Conservation (phyloP, 2,888 invertebrate genomes). For the Acrobasis consociella region DNA sequence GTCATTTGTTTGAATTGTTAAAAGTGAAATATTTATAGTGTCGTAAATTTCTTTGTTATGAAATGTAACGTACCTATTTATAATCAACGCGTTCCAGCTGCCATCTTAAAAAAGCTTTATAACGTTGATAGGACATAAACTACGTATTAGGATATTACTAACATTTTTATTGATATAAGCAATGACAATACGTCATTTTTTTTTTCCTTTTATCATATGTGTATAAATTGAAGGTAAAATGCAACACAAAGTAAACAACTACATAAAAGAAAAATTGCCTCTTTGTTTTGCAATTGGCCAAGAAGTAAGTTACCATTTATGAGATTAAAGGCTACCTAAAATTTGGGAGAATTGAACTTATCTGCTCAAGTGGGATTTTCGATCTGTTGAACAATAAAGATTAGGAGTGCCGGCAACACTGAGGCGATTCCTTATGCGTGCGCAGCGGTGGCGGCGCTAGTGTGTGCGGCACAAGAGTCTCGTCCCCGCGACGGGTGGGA, state of each 20-base stretch:
- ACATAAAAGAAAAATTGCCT: background rate
- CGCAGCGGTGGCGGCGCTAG: constrained; percentile 51
- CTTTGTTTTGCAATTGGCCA: background rate
- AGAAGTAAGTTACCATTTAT: background rate
- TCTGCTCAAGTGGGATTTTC: background rate
- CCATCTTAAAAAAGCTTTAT: constrained; percentile 12
- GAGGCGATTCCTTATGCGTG: constrained; percentile 49
- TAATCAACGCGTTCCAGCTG: constrained; percentile 29
- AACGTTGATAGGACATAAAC: background rate
- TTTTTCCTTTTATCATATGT: background rate
- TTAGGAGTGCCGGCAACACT: constrained; percentile 48
- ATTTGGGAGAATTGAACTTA: constrained; percentile 7
- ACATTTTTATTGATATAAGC: too few species aligned
- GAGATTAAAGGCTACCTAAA: background rate
- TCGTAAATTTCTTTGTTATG: constrained; percentile 34
- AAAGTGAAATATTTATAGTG: constrained; percentile 36
- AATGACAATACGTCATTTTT: too few species aligned
- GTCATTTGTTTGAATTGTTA: constrained; percentile 22
- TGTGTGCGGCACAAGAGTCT: constrained; percentile 46
- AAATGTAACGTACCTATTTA: constrained; percentile 26
- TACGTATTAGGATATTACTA: background rate
- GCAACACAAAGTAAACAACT: background rate
- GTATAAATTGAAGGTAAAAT: too few species aligned
- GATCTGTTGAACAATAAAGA: constrained; percentile 33
- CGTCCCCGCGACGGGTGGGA: constrained; percentile 60